phyloP scores from a whole-genome alignment of 2,888 invertebrate species.

The Phaedon cochleariae region DNA sequence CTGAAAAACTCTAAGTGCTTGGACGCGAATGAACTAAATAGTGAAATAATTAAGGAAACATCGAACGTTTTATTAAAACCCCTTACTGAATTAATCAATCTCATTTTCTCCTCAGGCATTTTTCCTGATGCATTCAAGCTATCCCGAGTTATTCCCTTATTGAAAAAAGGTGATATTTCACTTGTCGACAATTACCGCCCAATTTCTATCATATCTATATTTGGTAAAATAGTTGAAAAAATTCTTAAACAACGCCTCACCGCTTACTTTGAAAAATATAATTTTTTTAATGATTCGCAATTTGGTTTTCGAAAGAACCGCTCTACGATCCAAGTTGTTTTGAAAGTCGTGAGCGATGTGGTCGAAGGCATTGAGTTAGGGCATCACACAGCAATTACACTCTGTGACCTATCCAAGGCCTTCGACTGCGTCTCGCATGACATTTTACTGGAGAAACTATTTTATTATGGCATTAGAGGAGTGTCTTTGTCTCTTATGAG shows the following conservation, averaged over 20 bases:
- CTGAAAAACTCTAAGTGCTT: not conserved
- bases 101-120: not conserved
- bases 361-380: not conserved
- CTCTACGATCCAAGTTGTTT: not conserved
- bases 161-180: not conserved
- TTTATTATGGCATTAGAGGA: not conserved
- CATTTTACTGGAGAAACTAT: conserved; percentile 3
- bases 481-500: not conserved
- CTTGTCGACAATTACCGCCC: not conserved
- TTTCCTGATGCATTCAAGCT: not conserved
- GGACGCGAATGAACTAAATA: not conserved
- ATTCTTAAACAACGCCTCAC: not conserved
- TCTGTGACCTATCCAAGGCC: conserved; percentile 1
- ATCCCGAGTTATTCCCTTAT: not conserved
- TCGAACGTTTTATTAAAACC: not conserved
- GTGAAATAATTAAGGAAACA: conserved; percentile 1
- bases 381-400: not conserved
- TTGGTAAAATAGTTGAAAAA: not conserved
- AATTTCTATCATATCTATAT: conserved; percentile 2
- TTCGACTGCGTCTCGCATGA: not conserved
- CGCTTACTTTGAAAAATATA: not conserved
- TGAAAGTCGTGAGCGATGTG: not conserved
- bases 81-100: conserved; percentile 1
- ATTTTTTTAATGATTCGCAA: conserved; percentile 3
- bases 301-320: conserved; percentile 1